These are phyloP conservation scores for Caenorhabditis brenneri DNA, from an alignment of 1,140 invertebrate species.

Conservation along the genomic window DNA sequence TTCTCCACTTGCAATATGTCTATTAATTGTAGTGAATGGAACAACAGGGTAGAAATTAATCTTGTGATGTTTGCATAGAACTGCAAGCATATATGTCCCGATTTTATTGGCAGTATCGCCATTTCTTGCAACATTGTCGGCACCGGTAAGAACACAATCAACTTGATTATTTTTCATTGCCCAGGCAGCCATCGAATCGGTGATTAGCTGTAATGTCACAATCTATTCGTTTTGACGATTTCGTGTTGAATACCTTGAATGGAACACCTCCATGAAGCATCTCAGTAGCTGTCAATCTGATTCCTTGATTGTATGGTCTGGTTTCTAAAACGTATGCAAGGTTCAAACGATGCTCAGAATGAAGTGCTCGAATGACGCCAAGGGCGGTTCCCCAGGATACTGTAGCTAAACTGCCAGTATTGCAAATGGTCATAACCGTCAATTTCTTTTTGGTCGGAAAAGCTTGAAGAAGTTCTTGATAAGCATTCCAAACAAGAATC, in stretches of 20 bases:
- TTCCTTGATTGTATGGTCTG: constrained; percentile 90
- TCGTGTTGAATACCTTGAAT: background rate
- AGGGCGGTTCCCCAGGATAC: constrained; percentile 95
- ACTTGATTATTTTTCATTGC: constrained; percentile 79
- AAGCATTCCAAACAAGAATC: constrained; percentile 47
- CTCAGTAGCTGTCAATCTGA: constrained; percentile 92
- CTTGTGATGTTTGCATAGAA: constrained; percentile 85
- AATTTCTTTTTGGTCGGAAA: constrained; percentile 72
- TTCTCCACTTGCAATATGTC: constrained; percentile 80
- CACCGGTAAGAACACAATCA: constrained; percentile 75
- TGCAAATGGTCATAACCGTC: constrained; percentile 90
- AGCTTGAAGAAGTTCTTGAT: constrained; percentile 9
- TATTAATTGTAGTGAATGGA: constrained; percentile 89
- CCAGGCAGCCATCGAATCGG: constrained; percentile 91
- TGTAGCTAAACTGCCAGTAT: constrained; percentile 95
- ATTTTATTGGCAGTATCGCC: constrained; percentile 99
- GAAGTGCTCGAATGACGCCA: constrained; percentile 86
- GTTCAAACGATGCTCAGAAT: constrained; percentile 79
- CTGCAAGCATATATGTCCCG: constrained; percentile 94
- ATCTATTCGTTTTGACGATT: background rate
- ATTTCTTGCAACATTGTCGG: constrained; percentile 88
- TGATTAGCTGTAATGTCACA: constrained; percentile 80
- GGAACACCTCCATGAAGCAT: constrained; percentile 90
- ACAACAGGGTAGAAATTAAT: constrained; percentile 93
- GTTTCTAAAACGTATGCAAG: constrained; percentile 95